Evolutionary conservation across 2,113 vertebrate genomes (phyloP).

Genomic region (Clarias macrocephalus): DNA sequence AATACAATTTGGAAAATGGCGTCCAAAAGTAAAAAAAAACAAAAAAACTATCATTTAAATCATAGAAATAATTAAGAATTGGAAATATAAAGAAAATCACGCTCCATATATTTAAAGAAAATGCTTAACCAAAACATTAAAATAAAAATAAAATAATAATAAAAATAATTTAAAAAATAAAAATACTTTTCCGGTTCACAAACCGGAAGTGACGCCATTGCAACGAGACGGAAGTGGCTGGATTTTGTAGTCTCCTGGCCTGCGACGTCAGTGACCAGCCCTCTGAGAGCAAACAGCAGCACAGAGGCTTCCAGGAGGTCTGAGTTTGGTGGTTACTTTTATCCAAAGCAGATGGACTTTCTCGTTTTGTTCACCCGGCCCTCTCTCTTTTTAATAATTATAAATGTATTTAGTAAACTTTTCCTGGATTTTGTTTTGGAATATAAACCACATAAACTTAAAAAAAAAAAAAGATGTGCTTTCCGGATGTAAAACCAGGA

Average conservation of each 20-base stretch:
- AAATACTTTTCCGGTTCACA: neutral
- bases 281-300: neutral
- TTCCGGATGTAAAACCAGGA: no score
- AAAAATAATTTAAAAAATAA: neutral
- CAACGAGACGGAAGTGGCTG: constrained; percentile 4
- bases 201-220: constrained; percentile 22
- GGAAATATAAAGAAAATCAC: neutral
- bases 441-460: no score
- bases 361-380: no score
- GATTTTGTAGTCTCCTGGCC: neutral
- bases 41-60: neutral
- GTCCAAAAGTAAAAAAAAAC: neutral
- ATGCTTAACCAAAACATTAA: no score
- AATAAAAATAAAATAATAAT: no score
- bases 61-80: neutral
- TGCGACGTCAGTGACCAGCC: neutral
- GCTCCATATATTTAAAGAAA: no score
- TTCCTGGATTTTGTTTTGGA: no score
- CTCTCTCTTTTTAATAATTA: no score
- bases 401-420: no score
- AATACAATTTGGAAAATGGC: neutral
- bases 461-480: no score
- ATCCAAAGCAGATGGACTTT: no score
- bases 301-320: no score
- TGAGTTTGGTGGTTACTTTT: neutral